Evolutionary conservation across 2,888 invertebrate species (phyloP), one percentile per base, ranked within the genome.

Genomic region (Mythimna pallens): DNA sequence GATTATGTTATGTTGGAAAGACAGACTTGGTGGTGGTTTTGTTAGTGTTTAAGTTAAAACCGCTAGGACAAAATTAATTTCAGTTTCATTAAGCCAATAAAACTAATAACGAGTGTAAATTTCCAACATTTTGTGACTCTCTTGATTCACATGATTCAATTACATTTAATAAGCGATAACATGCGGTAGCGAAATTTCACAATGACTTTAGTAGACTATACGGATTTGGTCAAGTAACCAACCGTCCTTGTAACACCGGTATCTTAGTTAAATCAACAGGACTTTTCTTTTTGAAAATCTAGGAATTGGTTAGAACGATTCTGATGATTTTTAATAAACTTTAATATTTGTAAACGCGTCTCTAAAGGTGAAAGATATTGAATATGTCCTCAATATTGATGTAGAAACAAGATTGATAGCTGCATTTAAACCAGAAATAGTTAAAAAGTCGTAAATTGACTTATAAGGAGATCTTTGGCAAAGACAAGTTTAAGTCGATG

Each of bases 321-420:
- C 0, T 14, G 7, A 40, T 12, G 14, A 61, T 40, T 61, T n/a
- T 36, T 12, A 20, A 6, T 12, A n/a, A 34, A 36, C 5, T 36
- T 22, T 7, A 22, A 22, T 14, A 14, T 12, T n/a, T 36, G 10
- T 40, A 17, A 61, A 40, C n/a, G 4, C 8, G 1, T 22, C 22
- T 40, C 40, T 40, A 22, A 61, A 61, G 14, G 40, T 40, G 22
- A 22, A 40, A 22, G 22, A 22, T 61, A 40, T 40, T 40, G 40
- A 61, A 17, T 40, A 61, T 40, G 36, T 14, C 22, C 40, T 61
- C 22, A 61, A 40, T 40, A 61, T 22, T 4, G 14, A 8, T 61
- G 40, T 22, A 58, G 30, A 61, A 61, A 54, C 14, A 2, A 36
- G 47, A 67, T 54, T 59, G 68, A 68, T 47, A 54, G 14, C 25